Base-by-base conservation (phyloP, 1,140 invertebrate genomes). In the Drosophila tropicalis region DNA sequence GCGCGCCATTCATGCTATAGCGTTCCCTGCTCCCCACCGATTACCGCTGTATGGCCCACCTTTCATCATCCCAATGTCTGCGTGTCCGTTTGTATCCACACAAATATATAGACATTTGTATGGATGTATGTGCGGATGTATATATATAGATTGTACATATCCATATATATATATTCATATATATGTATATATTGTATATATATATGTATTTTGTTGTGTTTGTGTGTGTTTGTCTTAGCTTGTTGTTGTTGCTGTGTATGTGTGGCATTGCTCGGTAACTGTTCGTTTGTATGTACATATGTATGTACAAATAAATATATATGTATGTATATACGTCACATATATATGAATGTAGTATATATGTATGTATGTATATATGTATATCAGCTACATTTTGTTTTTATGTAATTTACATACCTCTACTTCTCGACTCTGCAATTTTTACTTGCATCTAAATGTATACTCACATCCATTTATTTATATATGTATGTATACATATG, bases 241-340 rank as follows among this genome's bases (percentile, higher is more conserved):
- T 9, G 9, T 36, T 36, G 34, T 36, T 36, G 36, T 39, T 39
- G 10, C 4, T 39, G 67, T 86, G 76, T 86, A 76, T 86, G 83
- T 87, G 79, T 79, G 81, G 69, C 71, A 82, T 63, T 83, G 81
- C 79, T 86, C 82, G 79, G 82, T 87, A 87, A 86, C 82, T 86
- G 82, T 64, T 87, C 78, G 83, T 79, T 25, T 75, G 62, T 74
- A 63, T 15, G 7, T 60, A 47, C 39, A 54, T n/a, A n/a, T n/a
- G 22, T 61, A 56, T 25, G 57, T 66, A 70, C 44, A 40, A 65
- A 5, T 41, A 13, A 55, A 47, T 71, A 54, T 69, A 47, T 51
- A 54, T 61, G 51, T 25, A 62, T 66, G 63, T 57, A 40, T 66
- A 79, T 62, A 44, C 51, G 22, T 55, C 39, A 68, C 62, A 54